Conservation (phyloP, 2,797 vertebrate species). For the Lepilemur ruficaudatus region DNA sequence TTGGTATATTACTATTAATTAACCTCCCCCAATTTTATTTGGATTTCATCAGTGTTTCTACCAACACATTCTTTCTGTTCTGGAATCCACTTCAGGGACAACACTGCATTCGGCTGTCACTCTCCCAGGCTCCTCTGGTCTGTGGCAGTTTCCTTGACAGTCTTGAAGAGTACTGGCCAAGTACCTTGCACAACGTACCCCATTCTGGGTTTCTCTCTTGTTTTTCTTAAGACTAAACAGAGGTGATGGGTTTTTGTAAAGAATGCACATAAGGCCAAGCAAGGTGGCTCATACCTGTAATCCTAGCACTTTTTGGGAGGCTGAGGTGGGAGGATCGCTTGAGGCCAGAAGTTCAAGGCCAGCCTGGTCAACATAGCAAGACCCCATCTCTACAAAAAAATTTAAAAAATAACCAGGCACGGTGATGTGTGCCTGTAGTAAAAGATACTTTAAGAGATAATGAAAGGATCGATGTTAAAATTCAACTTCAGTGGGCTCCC, state of each 20-base stretch:
- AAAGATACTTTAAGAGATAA: background rate
- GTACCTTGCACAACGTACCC: fast-evolving
- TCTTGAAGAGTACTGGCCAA: background rate
- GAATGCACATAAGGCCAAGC: background rate
- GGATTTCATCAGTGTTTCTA: background rate
- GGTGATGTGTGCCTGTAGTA: background rate
- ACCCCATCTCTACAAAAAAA: background rate
- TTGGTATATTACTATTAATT: background rate
- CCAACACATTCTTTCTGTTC: background rate
- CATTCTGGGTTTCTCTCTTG: background rate
- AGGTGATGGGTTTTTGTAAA: background rate
- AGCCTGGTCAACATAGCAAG: background rate
- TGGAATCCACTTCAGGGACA: background rate
- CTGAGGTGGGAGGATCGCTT: background rate
- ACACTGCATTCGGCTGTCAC: fast-evolving
- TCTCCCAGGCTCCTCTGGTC: background rate
- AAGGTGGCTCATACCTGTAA: background rate
- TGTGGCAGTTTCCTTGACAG: background rate
- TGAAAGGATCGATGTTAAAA: background rate
- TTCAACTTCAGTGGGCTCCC: background rate
- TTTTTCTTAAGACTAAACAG: background rate
- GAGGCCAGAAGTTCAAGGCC: background rate
- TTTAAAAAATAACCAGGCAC: background rate
- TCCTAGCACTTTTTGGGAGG: background rate
- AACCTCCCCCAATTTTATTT: background rate